Conservation (phyloP, 2,888 invertebrate species). For the Andrena praecox region DNA sequence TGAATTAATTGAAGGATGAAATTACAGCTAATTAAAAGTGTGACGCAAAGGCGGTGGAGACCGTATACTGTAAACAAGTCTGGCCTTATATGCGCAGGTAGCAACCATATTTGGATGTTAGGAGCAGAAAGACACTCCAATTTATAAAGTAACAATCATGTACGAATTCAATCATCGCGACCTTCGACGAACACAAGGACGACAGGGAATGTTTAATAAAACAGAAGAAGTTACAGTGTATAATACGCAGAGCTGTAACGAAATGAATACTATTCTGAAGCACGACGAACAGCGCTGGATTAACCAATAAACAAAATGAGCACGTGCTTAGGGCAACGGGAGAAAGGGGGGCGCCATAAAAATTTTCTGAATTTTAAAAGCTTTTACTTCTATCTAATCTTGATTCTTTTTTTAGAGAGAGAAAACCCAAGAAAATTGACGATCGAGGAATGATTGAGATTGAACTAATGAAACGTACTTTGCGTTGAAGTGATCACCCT, state of each 20-base stretch:
- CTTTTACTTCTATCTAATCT: no score
- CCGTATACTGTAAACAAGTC: no score
- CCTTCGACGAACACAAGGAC: not conserved
- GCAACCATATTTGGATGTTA: no score
- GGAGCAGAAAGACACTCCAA: not conserved
- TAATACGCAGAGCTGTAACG: not conserved
- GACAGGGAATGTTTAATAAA: constrained; percentile 11
- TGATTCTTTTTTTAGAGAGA: no score
- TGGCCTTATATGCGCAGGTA: no score
- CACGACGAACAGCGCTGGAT: constrained; percentile 31
- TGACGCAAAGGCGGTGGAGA: not conserved
- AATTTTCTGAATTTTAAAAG: no score
- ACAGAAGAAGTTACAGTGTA: constrained; percentile 13
- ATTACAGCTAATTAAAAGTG: not conserved
- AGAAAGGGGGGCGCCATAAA: no score
- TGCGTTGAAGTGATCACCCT: no score
- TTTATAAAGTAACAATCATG: not conserved
- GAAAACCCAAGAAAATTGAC: no score
- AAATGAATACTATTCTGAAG: constrained; percentile 24
- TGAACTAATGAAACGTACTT: no score
- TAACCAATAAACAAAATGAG: not conserved
- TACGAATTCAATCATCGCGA: constrained; percentile 18
- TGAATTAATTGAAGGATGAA: not conserved
- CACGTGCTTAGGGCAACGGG: no score
- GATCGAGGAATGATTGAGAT: no score